phyloP scores from a whole-genome alignment of 2,113 vertebrate species.

The Cheirogaleus medius region DNA sequence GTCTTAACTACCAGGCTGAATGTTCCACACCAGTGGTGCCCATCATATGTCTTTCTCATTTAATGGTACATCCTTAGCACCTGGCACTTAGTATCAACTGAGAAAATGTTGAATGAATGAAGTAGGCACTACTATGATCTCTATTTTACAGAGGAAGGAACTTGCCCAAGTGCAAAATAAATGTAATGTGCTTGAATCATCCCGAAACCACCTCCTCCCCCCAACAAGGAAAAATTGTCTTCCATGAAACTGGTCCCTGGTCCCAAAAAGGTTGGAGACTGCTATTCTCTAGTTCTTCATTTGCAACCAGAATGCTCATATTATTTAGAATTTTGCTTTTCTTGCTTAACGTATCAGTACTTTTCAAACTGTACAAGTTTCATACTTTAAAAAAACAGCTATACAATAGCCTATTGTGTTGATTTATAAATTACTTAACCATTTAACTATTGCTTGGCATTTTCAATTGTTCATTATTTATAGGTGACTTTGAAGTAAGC shows the following conservation, averaged over 20 bases:
- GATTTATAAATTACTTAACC: background rate
- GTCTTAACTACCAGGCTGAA: background rate
- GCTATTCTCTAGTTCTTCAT: background rate
- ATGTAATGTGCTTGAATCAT: too few species aligned
- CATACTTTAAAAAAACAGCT: background rate
- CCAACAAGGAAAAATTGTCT: too few species aligned
- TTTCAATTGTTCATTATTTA: background rate
- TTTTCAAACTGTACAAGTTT: background rate
- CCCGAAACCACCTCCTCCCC: too few species aligned
- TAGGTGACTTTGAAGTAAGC: background rate
- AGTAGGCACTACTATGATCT: background rate
- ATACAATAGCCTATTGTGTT: background rate
- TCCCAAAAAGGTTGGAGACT: too few species aligned
- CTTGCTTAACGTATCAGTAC: background rate
- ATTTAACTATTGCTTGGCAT: background rate
- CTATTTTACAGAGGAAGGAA: background rate
- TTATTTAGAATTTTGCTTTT: conserved; percentile 7
- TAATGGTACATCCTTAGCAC: background rate
- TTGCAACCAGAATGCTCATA: background rate
- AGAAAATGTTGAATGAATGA: background rate
- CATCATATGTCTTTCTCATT: background rate
- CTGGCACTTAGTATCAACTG: background rate
- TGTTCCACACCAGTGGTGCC: background rate
- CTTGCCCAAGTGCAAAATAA: background rate
- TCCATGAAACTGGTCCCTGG: too few species aligned